phyloP scores from a whole-genome alignment of 2,888 invertebrate species.

The Lordiphosa fenestrarum region DNA sequence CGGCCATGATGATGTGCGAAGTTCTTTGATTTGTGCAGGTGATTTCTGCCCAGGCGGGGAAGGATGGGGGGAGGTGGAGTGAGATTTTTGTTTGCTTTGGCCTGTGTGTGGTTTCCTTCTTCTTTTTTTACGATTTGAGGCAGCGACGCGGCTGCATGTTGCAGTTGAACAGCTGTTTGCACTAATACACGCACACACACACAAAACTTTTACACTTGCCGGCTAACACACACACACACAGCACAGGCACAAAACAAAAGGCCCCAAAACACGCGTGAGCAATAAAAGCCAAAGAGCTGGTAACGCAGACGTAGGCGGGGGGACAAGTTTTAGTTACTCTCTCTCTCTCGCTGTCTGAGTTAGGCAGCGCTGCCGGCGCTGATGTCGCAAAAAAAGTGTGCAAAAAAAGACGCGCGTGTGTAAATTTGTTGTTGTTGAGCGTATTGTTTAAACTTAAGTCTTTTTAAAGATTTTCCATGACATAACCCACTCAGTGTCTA shows the following conservation, averaged over 20 bases:
- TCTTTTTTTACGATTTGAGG: conserved; percentile 27
- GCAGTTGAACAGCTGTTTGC: conserved; percentile 62
- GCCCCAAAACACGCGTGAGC: conserved; percentile 38
- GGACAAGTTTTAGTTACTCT: conserved; percentile 12
- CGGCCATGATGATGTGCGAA: conserved; percentile 42
- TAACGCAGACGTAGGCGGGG: background rate
- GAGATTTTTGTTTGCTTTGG: background rate
- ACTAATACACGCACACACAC: conserved; percentile 43
- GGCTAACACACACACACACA: conserved; percentile 44
- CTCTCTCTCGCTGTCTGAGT: conserved; percentile 4
- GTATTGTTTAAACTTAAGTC: conserved; percentile 19
- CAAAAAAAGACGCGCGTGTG: conserved; percentile 42
- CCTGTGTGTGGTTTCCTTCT: conserved; percentile 14
- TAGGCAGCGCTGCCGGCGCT: conserved; percentile 1
- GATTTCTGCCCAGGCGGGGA: background rate
- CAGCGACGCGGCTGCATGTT: conserved; percentile 55
- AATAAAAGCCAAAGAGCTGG: conserved; percentile 27
- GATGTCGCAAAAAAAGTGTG: conserved; percentile 32
- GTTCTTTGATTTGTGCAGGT: conserved; percentile 29
- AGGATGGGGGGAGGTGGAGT: too few relatives aligned
- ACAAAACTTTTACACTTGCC: conserved; percentile 31
- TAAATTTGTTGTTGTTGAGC: conserved; percentile 25
- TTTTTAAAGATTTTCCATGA: conserved; percentile 46
- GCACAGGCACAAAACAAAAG: conserved; percentile 33
- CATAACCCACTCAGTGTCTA: conserved; percentile 42